Conservation (phyloP, 2,888 invertebrate genomes). For the Eretmocerus hayati region DNA sequence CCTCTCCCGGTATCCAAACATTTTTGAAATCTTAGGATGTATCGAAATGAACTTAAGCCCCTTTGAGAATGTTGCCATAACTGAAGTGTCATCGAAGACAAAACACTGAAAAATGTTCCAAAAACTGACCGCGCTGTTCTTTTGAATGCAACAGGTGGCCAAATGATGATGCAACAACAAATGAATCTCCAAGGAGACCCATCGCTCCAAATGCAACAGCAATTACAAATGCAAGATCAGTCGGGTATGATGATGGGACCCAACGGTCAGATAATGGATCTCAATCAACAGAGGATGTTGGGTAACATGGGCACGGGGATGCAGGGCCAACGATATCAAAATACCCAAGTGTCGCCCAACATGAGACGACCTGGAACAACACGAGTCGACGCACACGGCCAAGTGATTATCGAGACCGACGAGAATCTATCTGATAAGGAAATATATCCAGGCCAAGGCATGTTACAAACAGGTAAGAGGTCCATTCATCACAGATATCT, state of each 20-base stretch:
- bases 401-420: constrained; percentile 70
- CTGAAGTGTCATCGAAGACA: no score
- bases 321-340: constrained; percentile 16
- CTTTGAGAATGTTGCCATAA: no score
- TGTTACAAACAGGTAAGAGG: constrained; percentile 41
- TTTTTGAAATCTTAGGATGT: no score
- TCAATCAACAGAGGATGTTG: constrained; percentile 42
- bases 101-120: no score
- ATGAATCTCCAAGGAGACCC: constrained; percentile 34
- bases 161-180: neutral
- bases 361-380: constrained; percentile 46
- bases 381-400: constrained; percentile 52
- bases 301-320: neutral
- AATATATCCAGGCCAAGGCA: constrained; percentile 58
- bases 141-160: no score
- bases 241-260: constrained; percentile 12
- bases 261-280: constrained; percentile 1
- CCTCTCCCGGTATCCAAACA: no score
- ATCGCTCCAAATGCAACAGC: constrained; percentile 35
- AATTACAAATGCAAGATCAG: constrained; percentile 33
- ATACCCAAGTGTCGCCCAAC: constrained; percentile 33
- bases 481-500: no score
- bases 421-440: constrained; percentile 85
- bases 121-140: no score
- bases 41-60: no score